phyloP scores from a whole-genome alignment of 2,797 vertebrate species.

The Sus cebifrons region DNA sequence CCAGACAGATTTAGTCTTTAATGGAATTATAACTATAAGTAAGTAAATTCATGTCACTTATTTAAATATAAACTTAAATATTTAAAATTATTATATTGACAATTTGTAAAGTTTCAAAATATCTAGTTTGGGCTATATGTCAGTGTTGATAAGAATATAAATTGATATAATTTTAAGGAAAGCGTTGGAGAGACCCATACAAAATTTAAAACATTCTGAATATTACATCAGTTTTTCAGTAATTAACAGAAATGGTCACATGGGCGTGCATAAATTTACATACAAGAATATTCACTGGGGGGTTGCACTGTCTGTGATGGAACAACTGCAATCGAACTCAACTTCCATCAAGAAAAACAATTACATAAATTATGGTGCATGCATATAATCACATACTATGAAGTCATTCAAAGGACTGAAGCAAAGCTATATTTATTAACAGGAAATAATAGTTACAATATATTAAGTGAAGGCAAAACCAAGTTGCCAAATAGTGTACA shows the following conservation, averaged over 20 bases:
- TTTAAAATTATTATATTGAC: conserved; percentile 1
- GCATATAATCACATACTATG: not conserved
- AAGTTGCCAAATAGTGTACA: not conserved
- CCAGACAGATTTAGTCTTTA: conserved; percentile 39
- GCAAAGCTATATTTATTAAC: not conserved
- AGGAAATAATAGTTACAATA: conserved; percentile 27
- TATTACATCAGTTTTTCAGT: not conserved
- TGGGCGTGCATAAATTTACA: not conserved
- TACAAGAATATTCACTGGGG: conserved; percentile 44
- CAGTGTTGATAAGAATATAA: conserved; percentile 41
- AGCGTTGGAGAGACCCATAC: not conserved
- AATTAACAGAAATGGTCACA: conserved; percentile 51
- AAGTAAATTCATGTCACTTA: conserved; percentile 46
- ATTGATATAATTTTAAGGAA: not conserved
- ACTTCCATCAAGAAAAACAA: conserved; percentile 9
- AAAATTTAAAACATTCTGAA: conserved; percentile 58
- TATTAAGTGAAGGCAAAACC: conserved; percentile 48
- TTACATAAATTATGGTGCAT: not conserved
- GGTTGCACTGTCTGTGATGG: conserved; percentile 36
- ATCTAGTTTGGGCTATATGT: not conserved
- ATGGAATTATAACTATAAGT: conserved; percentile 30
- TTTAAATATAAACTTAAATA: conserved; percentile 36
- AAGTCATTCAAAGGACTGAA: not conserved
- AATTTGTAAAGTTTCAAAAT: conserved; percentile 57
- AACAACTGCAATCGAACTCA: conserved; percentile 52